A percentile compares a stretch with the other conserved stretches of the same genome.
phyloP scores from a whole-genome alignment of 2,888 invertebrate species.

The Epistrophe grossulariae region DNA sequence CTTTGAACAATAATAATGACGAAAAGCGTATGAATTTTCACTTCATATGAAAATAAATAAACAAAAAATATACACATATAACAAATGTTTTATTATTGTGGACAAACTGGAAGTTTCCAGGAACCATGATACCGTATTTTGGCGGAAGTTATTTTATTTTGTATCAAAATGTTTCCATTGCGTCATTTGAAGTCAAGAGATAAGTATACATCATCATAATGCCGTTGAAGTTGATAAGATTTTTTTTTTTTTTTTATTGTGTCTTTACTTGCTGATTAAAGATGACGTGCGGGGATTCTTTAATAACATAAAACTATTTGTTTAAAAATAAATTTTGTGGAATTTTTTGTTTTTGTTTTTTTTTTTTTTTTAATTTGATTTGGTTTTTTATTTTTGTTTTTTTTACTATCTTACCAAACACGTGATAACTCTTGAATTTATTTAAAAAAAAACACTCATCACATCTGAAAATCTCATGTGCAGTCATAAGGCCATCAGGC shows the following conservation, averaged over 20 bases:
- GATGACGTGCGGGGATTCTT: slow-evolving; percentile 22
- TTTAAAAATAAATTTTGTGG: no score
- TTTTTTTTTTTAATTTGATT: no score
- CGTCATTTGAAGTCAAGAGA: slow-evolving; percentile 15
- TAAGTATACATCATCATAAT: slow-evolving; percentile 13
- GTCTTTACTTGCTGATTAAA: slow-evolving; percentile 18
- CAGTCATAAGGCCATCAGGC: no score
- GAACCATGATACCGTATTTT: not conserved
- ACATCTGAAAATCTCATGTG: no score
- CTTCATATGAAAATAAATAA: not conserved
- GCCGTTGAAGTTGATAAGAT: slow-evolving; percentile 28
- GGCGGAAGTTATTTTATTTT: not conserved
- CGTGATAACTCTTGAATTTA: no score
- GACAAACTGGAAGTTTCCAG: slow-evolving; percentile 5
- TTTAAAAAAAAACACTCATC: no score
- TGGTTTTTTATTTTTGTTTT: no score
- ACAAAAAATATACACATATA: no score
- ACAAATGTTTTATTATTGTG: slow-evolving; percentile 3
- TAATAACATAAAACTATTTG: not conserved
- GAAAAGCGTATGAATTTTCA: slow-evolving; percentile 1
- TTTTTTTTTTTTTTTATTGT: not conserved
- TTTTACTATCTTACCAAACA: no score
- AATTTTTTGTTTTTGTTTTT: no score
- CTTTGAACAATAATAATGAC: slow-evolving; percentile 11
- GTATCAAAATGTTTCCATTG: slow-evolving; percentile 40